Conservation (phyloP, 1,140 invertebrate species). For the Camponotus vicinus region DNA sequence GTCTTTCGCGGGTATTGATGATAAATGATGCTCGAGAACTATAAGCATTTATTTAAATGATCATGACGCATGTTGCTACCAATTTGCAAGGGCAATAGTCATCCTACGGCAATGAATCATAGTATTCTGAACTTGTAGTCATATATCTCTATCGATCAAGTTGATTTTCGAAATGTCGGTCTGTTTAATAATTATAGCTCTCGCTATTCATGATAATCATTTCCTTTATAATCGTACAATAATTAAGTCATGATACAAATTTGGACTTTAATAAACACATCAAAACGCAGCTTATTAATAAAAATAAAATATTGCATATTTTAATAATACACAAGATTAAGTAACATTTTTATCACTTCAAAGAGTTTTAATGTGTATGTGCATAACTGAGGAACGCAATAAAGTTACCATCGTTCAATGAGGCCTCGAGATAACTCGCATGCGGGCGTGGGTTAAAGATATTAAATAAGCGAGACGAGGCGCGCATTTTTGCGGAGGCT, state of each 20-base stretch:
- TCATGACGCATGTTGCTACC: not conserved
- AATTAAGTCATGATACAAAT: not conserved
- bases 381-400: not conserved
- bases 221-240: not conserved
- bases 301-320: not conserved
- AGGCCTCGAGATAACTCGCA: slow-evolving; percentile 23
- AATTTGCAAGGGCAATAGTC: slow-evolving; percentile 6
- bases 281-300: not conserved
- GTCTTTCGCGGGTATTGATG: not conserved
- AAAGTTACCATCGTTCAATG: not conserved
- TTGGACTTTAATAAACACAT: not conserved
- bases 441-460: slow-evolving; percentile 50
- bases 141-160: slow-evolving; percentile 17
- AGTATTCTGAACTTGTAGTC: not conserved
- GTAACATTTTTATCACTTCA: not conserved
- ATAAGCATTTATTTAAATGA: slow-evolving; percentile 43
- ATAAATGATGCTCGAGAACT: slow-evolving; percentile 7
- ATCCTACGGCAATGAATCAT: slow-evolving; percentile 9
- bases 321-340: not conserved
- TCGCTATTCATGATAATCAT: not conserved
- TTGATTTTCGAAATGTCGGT: slow-evolving; percentile 9
- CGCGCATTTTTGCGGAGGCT: slow-evolving; percentile 31
- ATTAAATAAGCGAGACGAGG: slow-evolving; percentile 52
- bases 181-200: slow-evolving; percentile 9
- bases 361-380: not conserved